phyloP scores from a whole-genome alignment of 2,113 vertebrate genomes.

The Brachypteracias leptosomus region DNA sequence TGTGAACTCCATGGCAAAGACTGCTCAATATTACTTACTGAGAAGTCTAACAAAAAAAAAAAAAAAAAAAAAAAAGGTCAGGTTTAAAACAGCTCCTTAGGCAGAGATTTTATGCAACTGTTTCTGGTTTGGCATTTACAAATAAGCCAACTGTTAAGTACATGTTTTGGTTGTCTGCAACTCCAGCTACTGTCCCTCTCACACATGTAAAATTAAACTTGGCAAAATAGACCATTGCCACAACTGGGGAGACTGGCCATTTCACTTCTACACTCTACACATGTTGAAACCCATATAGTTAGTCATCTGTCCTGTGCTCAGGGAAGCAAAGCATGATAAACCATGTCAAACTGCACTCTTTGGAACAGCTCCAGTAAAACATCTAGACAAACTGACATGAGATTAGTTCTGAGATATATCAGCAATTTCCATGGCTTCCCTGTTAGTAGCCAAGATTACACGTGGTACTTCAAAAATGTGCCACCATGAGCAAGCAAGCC shows the following conservation, averaged over 20 bases:
- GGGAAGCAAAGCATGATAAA: neutral
- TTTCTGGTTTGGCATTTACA: constrained; percentile 41
- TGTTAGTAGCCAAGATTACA: neutral
- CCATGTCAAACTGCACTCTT: neutral
- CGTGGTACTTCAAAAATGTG: neutral
- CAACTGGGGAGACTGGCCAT: neutral
- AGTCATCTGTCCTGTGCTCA: neutral
- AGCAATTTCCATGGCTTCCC: neutral
- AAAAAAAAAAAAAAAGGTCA: neutral
- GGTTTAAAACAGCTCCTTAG: constrained; percentile 3
- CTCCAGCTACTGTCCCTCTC: neutral
- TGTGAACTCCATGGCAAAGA: neutral
- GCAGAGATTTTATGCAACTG: constrained; percentile 2
- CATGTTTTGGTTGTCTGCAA: constrained; percentile 3
- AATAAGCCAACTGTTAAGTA: constrained; percentile 25
- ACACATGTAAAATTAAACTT: neutral
- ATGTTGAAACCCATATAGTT: neutral
- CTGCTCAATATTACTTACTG: neutral
- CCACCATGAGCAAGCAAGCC: neutral
- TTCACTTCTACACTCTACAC: neutral
- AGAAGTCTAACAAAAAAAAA: neutral
- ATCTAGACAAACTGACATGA: neutral
- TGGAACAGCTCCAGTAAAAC: neutral
- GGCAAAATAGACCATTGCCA: neutral
- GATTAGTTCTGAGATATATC: neutral